Base-by-base conservation (phyloP, 2,113 vertebrate genomes). In the Antechinus flavipes region DNA sequence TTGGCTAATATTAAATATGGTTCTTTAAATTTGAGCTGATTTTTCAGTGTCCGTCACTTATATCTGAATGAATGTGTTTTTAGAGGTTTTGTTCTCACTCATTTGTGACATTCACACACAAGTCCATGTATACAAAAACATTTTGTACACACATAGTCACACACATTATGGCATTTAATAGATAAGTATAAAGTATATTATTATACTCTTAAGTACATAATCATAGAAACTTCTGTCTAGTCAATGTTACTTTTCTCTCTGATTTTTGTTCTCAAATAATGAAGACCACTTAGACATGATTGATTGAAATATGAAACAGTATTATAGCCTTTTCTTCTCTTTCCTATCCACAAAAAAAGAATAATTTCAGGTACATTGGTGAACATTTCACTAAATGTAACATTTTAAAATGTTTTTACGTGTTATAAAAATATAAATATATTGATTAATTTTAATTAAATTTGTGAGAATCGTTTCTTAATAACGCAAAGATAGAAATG, bases 1-100 rank as follows among this genome's bases (percentile, higher is more conserved):
- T 93, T 98, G 96, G 98, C 92, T 97, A 35, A 96, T 98, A 95
- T 97, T 97, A 95, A 94, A 97, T 97, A 98, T 97, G 97, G 61
- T 97, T 94, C 94, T 98, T 96, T 97, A 96, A 98, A 97, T 11
- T 56, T 96, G 55, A 97, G 90, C 94, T 96, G 97, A 3, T 98
- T 53, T 98, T 98, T 98, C 95, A 89, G 54, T 89, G 90, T 98
- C 97, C 90, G 26, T 97, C 94, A 96, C 89, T 97, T 97, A 91
- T 54, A 55, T 97, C 97, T 93, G 94, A 94, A 90, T 96, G 95
- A 49, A 89, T 97, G 97, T 96, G 68, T 42, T 84, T 35, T 84
- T 42, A 7, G 68, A 84, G 68, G 68, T 84, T 84, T 84, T 84
- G 68, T 84, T 84, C 68, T 84, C 35, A 84, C 68, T 84, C 68